Conservation (phyloP, 2,113 vertebrate genomes). For the Ia io region DNA sequence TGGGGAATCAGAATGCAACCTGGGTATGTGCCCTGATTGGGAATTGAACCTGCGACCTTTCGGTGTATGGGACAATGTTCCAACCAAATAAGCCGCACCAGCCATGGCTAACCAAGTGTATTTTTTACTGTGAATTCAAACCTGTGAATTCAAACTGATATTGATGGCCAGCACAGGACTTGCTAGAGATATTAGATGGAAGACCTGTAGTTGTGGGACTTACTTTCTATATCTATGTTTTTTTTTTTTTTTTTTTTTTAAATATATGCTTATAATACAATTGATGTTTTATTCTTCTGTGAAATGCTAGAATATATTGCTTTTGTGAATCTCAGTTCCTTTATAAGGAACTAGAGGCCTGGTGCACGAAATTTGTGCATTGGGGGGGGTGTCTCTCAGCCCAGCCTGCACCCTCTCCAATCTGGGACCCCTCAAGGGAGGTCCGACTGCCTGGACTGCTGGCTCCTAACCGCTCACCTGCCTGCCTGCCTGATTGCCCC, state of each 20-base stretch:
- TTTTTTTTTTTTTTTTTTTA: conserved; percentile 4
- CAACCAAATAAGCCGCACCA: not conserved
- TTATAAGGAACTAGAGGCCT: not conserved
- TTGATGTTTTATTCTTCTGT: not conserved
- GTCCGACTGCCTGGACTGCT: too few species aligned
- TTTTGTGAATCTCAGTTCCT: not conserved
- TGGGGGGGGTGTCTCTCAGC: too few species aligned
- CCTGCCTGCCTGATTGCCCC: too few species aligned
- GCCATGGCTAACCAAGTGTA: not conserved
- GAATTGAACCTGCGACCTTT: not conserved
- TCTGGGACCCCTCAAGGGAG: too few species aligned
- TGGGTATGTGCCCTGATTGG: not conserved
- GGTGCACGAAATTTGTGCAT: too few species aligned
- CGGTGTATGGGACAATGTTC: not conserved
- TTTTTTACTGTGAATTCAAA: not conserved
- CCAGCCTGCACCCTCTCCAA: too few species aligned
- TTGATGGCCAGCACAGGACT: not conserved
- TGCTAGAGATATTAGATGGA: not conserved
- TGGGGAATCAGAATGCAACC: not conserved
- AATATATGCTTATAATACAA: not conserved
- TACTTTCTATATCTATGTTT: not conserved
- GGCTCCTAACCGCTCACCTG: too few species aligned
- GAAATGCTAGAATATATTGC: not conserved
- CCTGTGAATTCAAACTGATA: not conserved
- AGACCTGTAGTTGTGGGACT: not conserved